Conservation (phyloP, 2,888 invertebrate species). For the Carcina quercana region DNA sequence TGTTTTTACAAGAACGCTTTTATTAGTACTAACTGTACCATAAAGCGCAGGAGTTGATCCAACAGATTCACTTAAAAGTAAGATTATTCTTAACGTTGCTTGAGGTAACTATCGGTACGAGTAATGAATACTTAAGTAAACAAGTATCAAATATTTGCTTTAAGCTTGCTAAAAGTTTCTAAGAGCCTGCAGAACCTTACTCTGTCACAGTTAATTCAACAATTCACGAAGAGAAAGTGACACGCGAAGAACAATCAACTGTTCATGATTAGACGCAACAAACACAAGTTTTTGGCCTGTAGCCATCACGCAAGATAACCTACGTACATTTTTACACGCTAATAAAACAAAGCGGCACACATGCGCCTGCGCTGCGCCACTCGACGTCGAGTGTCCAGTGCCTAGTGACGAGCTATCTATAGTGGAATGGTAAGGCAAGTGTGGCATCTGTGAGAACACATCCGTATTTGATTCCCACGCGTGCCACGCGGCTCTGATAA, state of each 20-base stretch:
- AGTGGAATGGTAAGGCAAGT: no score
- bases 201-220: no score
- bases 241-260: background rate
- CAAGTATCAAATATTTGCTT: no score
- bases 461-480: conserved; percentile 50
- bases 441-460: conserved; percentile 38
- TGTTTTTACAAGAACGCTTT: conserved; percentile 15
- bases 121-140: no score
- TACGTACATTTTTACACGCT: conserved; percentile 7
- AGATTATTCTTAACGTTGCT: no score
- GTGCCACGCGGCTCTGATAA: conserved; percentile 37
- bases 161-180: no score
- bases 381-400: conserved; percentile 12
- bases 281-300: background rate
- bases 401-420: conserved; percentile 9
- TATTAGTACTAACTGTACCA: conserved; percentile 4
- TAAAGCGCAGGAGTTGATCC: no score
- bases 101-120: no score
- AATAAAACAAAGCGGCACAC: conserved; percentile 2
- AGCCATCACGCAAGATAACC: background rate
- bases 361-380: no score
- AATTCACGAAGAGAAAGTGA: background rate
- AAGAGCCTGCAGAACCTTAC: no score
- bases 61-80: no score
- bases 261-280: background rate